Conservation (phyloP, 2,888 invertebrate species). For the Agrypnus murinus region DNA sequence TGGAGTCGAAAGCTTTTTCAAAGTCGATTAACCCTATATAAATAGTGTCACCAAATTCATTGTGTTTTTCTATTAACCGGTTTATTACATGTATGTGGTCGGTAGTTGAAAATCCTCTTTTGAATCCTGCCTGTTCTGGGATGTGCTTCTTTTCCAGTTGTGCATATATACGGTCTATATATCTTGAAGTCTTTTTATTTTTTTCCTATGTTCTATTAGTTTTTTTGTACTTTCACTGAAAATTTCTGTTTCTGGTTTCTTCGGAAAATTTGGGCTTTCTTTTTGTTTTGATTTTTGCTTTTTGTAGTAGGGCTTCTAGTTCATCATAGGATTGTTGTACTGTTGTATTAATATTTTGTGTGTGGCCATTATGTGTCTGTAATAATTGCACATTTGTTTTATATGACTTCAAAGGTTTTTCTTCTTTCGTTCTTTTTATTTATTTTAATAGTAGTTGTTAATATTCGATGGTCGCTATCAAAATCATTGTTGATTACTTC, state of each 20-base stretch:
- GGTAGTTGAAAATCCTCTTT: not conserved
- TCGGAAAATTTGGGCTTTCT: not conserved
- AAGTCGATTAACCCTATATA: not conserved
- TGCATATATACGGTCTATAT: constrained; percentile 3
- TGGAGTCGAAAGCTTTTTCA: no score
- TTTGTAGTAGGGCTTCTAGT: not conserved
- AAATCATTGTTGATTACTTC: constrained; percentile 3
- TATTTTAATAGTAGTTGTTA: constrained; percentile 2
- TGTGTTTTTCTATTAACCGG: not conserved
- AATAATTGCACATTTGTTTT: not conserved
- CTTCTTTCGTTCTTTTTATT: not conserved
- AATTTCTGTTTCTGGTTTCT: not conserved
- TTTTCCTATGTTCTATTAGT: constrained; percentile 1
- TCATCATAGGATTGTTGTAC: not conserved
- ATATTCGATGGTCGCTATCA: constrained; percentile 1
- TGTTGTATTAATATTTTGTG: not conserved
- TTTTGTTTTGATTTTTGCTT: constrained; percentile 1
- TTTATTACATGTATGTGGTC: not conserved
- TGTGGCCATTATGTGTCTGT: not conserved
- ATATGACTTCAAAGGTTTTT: not conserved
- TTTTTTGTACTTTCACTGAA: constrained; percentile 2
- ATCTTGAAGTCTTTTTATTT: constrained; percentile 1
- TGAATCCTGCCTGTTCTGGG: constrained; percentile 6
- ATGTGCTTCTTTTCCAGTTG: not conserved
- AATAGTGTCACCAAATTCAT: not conserved